Base-by-base conservation (phyloP, 2,113 vertebrate genomes). In the Phaethon lepturus region DNA sequence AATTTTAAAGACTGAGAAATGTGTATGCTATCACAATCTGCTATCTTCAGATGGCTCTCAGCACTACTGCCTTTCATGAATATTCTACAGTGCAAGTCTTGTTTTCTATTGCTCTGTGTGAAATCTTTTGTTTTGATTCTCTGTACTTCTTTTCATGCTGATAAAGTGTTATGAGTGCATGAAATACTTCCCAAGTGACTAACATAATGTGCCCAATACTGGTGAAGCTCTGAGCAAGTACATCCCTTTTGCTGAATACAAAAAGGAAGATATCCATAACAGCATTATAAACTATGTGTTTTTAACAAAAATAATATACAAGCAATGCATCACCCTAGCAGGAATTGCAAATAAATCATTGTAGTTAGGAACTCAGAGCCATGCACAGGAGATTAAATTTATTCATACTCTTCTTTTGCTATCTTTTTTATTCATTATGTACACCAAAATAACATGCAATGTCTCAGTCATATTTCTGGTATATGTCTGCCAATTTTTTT, bases 101-200 rank as follows among this genome's bases (percentile, higher is more conserved):
- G 80, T 85, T 95, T 95, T 75, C 58, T 87, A 52, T 81, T 85
- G 56, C 89, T 88, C 64, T 89, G 56, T 68, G 53, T 87, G 66
- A 92, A 95, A 92, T 59, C 83, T 93, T 92, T 95, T 95, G 80
- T 94, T 97, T 96, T 95, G 79, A 75, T 97, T 82, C 42, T 95
- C 80, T 72, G 12, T 85, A 52, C 49, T 95, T 95, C 76, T 80
- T 91, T 87, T 95, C 2, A 0, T 91, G 73, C 84, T 94, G 91
- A 91, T 95, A 91, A 95, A 95, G 73, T 82, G 64, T 91, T 95
- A 87, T 64, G 60, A 93, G 80, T 68, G 69, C 45, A 89, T 79
- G 45, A 95, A 94, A 94, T 75, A 91, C 88, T 94, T 95, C 94
- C 94, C 83, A 89, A 92, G 80, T 79, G 95, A 94, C 76, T 87